Base-by-base conservation (phyloP, 1,140 invertebrate genomes). In the Cataglyphis hispanica region DNA sequence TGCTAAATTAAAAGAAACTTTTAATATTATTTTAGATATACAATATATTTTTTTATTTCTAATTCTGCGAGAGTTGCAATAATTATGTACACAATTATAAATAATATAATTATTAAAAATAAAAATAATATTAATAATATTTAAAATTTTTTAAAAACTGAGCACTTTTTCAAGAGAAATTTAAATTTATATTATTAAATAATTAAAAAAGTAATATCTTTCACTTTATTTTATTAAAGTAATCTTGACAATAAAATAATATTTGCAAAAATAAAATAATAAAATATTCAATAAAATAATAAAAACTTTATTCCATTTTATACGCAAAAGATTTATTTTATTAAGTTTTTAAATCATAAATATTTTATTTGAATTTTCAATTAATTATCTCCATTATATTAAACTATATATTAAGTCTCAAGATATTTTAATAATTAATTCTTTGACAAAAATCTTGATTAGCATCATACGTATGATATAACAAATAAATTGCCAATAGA, bases 361-460 rank as follows among this genome's bases (percentile, higher is more conserved):
- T 1, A 43, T 43, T 43, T 43, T 11, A 8, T 37, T 37, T 2
- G 40, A 43, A 43, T 43, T 43, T 43, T 43, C 8, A 43, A 43
- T 43, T 43, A 10, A 43, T 31, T 31, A 31, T 43, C 40, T 43
- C 40, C 10, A 11, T 43, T 43, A 2, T 43, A 43, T 43, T 11
- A 43, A 3, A 43, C 40, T 43, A 43, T 43, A 43, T 43, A 11
- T 43, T 43, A 16, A 13, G 13, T 46, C 13, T 46, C 10, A 27
- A 43, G 25, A 58, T 43, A 16, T 40, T 19, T 16, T 13, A 46
- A 46, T 13, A 67, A 81, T 60, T 72, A 60, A 72, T 70, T 1
- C 19, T 4, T 40, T 6, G 37, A 19, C 78, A 40, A 60, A 25
- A 46, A 72, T 19, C 67, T 81, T 81, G 50, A 81, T 6, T 60